phyloP scores from a whole-genome alignment of 2,888 invertebrate species.

The Oscheius sp. region DNA sequence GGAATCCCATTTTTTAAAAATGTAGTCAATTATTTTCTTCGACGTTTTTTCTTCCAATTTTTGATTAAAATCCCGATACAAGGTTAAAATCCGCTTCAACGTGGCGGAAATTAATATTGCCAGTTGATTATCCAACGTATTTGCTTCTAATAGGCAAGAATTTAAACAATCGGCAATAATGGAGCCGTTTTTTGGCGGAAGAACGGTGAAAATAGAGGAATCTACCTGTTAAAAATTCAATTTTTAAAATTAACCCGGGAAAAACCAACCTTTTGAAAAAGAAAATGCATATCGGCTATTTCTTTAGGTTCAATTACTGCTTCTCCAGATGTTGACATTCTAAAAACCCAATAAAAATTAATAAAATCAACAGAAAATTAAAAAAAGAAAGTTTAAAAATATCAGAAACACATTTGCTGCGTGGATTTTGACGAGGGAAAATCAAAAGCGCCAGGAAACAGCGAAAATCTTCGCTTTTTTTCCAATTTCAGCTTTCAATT shows the following conservation, averaged over 20 bases:
- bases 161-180: too few species aligned
- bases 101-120: constrained; percentile 33
- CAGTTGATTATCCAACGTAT: not conserved
- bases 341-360: too few species aligned
- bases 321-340: too few species aligned
- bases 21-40: not conserved
- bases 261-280: constrained; percentile 12
- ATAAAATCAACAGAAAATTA: too few species aligned
- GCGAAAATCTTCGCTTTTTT: too few species aligned
- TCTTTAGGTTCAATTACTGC: not conserved
- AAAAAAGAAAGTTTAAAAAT: too few species aligned
- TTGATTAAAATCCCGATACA: constrained; percentile 24
- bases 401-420: too few species aligned
- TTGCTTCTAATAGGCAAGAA: not conserved
- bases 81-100: constrained; percentile 49
- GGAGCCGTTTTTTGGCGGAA: not conserved
- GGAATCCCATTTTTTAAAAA: constrained; percentile 50
- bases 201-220: not conserved
- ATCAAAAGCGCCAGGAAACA: too few species aligned
- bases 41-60: not conserved
- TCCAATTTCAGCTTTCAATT: too few species aligned
- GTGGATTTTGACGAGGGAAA: too few species aligned
- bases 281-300: constrained; percentile 7
- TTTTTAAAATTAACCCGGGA: not conserved
- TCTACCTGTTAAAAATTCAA: constrained; percentile 4